Evolutionary conservation across 2,113 vertebrate species (phyloP).

Genomic region (Pollimyrus isidori): DNA sequence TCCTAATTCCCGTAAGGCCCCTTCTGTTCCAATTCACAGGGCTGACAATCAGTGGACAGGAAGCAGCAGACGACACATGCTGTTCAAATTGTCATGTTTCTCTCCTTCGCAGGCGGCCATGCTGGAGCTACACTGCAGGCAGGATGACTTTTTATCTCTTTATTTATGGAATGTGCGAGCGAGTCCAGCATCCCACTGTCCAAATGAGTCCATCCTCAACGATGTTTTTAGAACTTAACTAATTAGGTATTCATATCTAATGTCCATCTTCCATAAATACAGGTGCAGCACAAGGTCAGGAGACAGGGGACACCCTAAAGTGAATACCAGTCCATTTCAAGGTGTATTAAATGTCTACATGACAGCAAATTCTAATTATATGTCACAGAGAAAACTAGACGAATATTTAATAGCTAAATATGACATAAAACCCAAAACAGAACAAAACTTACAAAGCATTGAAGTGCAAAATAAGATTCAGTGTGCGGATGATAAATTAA

Average conservation of each 20-base stretch:
- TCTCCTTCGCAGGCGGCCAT: background rate
- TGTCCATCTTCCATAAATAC: background rate
- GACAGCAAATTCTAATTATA: background rate
- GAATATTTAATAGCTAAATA: background rate
- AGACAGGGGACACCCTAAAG: background rate
- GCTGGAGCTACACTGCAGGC: background rate
- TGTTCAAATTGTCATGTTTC: background rate
- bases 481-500: background rate
- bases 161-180: background rate
- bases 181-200: background rate
- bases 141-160: background rate
- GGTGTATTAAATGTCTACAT: background rate
- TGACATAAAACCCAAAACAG: background rate
- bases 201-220: background rate
- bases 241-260: background rate
- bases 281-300: background rate
- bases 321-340: background rate
- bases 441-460: background rate
- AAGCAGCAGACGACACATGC: background rate
- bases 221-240: background rate
- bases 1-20: background rate
- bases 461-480: background rate
- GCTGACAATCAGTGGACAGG: background rate
- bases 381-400: background rate
- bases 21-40: background rate